Evolutionary conservation across 2,797 vertebrate species (phyloP).

Genomic region (Eulemur albifrons): DNA sequence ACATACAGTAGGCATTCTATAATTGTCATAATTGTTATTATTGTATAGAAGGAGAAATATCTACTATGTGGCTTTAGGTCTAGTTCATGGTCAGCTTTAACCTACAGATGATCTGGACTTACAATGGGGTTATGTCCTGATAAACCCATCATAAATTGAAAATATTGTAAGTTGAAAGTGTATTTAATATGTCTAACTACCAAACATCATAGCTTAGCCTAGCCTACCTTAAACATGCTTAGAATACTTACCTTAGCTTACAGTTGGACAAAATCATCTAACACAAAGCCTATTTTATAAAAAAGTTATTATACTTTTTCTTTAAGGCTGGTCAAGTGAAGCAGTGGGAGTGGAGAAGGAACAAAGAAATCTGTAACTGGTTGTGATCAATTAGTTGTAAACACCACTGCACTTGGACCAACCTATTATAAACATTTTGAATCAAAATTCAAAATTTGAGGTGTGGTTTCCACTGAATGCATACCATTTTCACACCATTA

Average conservation of each 20-base stretch:
- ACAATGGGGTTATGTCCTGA: no score
- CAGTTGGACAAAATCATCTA: not conserved
- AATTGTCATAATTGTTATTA: not conserved
- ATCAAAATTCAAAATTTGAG: not conserved
- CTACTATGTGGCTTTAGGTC: not conserved
- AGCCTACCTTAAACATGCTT: not conserved
- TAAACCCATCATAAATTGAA: not conserved
- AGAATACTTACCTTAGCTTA: not conserved
- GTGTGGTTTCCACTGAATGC: not conserved
- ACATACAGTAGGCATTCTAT: not conserved
- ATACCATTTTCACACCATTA: not conserved
- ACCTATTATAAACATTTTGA: not conserved
- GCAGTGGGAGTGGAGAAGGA: no score
- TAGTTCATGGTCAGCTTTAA: not conserved
- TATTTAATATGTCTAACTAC: not conserved
- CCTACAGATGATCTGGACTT: not conserved
- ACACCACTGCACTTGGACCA: no score
- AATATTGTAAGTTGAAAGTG: not conserved
- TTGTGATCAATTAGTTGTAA: no score
- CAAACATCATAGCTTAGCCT: not conserved
- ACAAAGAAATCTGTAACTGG: no score
- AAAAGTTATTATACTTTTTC: not conserved
- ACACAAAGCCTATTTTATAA: not conserved
- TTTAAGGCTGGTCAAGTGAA: no score
- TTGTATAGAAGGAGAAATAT: not conserved